Conservation (phyloP, 2,113 vertebrate genomes). For the Octodon degus region DNA sequence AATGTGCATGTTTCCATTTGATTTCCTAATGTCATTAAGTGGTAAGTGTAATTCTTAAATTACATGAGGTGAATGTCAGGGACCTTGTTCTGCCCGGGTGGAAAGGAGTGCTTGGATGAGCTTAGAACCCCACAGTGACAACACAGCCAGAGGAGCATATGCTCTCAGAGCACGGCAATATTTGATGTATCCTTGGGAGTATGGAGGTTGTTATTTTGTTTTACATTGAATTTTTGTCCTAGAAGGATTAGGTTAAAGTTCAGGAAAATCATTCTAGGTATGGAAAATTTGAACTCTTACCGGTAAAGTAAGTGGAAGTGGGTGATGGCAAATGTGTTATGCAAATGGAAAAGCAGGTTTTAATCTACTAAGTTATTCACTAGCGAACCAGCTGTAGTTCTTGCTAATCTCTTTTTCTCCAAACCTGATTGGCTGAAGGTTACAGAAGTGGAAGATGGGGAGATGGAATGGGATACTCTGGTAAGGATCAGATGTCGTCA, state of each 20-base stretch:
- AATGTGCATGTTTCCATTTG: constrained; percentile 22
- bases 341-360: constrained; percentile 4
- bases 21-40: not conserved
- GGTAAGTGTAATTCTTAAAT: constrained; percentile 14
- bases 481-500: rapidly evolving
- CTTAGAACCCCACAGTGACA: not conserved
- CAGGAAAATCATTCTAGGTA: constrained; percentile 54
- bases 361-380: constrained; percentile 68
- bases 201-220: not conserved
- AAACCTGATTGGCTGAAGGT: not conserved
- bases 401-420: constrained; percentile 41
- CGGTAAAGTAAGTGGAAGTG: not conserved
- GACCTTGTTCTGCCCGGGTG: not conserved
- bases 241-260: constrained; percentile 51
- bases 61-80: not conserved
- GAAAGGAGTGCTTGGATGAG: not conserved
- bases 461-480: rapidly evolving
- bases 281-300: not conserved
- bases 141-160: rapidly evolving
- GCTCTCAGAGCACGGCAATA: not conserved
- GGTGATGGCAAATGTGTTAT: not conserved
- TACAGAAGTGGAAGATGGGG: not conserved
- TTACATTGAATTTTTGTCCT: not conserved
- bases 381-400: constrained; percentile 28
- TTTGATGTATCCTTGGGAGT: not conserved